Percentiles rank a stretch among this genome's conserved stretches.
Conservation (phyloP, 2,797 vertebrate genomes). For the Falco rusticolus region DNA sequence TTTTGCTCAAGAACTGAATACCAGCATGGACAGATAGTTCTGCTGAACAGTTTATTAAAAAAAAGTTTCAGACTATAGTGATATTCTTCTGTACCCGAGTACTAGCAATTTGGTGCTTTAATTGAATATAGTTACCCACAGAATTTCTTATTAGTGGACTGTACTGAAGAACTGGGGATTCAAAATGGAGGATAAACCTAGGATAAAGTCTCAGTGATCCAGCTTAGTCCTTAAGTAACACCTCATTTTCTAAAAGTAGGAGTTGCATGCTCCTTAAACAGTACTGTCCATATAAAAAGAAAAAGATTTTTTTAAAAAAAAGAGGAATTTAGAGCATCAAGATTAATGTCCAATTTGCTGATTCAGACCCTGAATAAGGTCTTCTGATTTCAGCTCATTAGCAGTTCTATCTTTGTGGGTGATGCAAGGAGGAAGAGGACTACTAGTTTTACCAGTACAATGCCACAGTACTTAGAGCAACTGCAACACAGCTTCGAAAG, state of each 20-base stretch:
- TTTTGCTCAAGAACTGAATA: not conserved
- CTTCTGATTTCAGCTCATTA: not conserved
- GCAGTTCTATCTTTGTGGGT: not conserved
- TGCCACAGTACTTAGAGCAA: not conserved
- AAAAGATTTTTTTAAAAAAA: too few species aligned
- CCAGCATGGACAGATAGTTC: not conserved
- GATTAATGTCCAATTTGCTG: not conserved
- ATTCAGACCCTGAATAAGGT: not conserved
- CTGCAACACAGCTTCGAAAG: conserved; percentile 37
- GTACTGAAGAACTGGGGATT: not conserved
- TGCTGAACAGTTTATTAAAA: not conserved
- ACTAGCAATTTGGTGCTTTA: not conserved
- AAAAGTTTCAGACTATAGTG: not conserved
- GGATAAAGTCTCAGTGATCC: not conserved
- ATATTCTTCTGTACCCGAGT: not conserved
- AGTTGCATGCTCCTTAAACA: not conserved
- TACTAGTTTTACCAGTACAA: not conserved
- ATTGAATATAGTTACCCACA: not conserved
- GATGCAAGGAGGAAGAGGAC: not conserved
- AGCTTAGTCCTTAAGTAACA: not conserved
- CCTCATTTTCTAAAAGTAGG: not conserved
- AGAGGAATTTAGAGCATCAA: not conserved
- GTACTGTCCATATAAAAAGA: not conserved
- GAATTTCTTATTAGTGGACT: not conserved
- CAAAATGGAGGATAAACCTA: not conserved